Evolutionary conservation across 2,888 invertebrate species (phyloP).

Genomic region (Drosophila heteroneura): DNA sequence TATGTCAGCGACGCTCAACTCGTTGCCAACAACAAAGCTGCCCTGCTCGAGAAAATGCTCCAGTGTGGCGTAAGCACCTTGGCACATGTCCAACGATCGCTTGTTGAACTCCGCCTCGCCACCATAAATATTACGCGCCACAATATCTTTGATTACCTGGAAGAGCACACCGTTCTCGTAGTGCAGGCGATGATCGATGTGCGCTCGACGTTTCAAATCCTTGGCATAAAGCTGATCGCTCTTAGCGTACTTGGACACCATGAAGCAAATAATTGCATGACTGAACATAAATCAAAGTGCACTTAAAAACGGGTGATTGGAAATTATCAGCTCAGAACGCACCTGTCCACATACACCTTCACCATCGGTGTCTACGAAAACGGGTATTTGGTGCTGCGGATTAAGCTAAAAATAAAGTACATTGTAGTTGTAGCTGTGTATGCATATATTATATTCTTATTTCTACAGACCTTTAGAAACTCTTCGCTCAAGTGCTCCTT

Average conservation of each 20-base stretch:
- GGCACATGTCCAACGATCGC: conserved; percentile 76
- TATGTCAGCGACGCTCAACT: conserved; percentile 86
- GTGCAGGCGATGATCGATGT: conserved; percentile 87
- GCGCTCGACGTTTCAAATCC: conserved; percentile 86
- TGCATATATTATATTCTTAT: not conserved
- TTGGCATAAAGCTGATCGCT: conserved; percentile 87
- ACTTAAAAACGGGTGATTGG: not conserved
- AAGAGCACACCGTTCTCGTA: conserved; percentile 87
- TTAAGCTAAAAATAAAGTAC: conserved; percentile 85
- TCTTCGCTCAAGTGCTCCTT: conserved; percentile 84
- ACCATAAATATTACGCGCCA: conserved; percentile 82
- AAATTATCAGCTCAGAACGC: conserved; percentile 4
- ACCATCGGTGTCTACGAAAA: conserved; percentile 86
- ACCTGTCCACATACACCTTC: conserved; percentile 86
- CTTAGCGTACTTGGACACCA: conserved; percentile 87
- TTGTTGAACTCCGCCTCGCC: conserved; percentile 72
- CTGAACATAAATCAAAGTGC: conserved; percentile 66
- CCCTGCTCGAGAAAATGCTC: conserved; percentile 82
- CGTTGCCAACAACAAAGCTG: conserved; percentile 75
- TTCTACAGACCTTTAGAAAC: conserved; percentile 83
- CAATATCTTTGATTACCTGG: conserved; percentile 85
- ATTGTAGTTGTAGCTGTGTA: not conserved
- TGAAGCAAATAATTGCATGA: conserved; percentile 86
- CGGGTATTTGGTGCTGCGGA: conserved; percentile 87
- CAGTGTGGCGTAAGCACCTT: conserved; percentile 81